Percentiles rank a stretch among this genome's conserved stretches.
phyloP scores from a whole-genome alignment of 2,797 vertebrate genomes.

The Pangasius larnaudii region DNA sequence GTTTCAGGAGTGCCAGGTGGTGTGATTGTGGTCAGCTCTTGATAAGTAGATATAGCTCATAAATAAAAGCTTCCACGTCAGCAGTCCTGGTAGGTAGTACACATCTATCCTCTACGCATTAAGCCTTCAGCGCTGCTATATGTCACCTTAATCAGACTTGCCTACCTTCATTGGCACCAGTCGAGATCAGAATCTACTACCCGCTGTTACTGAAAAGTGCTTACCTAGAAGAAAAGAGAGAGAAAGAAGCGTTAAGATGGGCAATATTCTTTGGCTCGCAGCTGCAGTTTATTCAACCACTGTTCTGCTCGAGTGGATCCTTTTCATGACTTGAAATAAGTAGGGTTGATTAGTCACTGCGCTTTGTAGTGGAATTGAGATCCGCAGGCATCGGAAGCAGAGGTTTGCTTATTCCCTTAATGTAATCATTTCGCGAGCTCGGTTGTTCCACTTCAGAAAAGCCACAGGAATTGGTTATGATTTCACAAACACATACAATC shows the following conservation, averaged over 20 bases:
- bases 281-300: slow-evolving; percentile 77
- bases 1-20: slow-evolving; percentile 66
- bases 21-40: slow-evolving; percentile 77
- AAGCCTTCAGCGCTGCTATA: slow-evolving; percentile 68
- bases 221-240: slow-evolving; percentile 82
- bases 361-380: slow-evolving; percentile 65
- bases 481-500: slow-evolving; percentile 14
- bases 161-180: slow-evolving; percentile 67
- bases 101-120: slow-evolving; percentile 68
- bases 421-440: slow-evolving; percentile 26
- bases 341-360: slow-evolving; percentile 71
- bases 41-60: slow-evolving; percentile 73
- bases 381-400: slow-evolving; percentile 56
- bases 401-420: slow-evolving; percentile 43
- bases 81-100: slow-evolving; percentile 61
- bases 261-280: slow-evolving; percentile 70
- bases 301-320: slow-evolving; percentile 66
- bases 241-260: slow-evolving; percentile 70
- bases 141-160: slow-evolving; percentile 80
- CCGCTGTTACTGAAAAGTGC: slow-evolving; percentile 76
- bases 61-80: slow-evolving; percentile 52
- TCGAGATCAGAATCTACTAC: slow-evolving; percentile 61
- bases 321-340: slow-evolving; percentile 70
- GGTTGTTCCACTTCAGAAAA: slow-evolving; percentile 26
- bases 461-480: slow-evolving; percentile 12